These are phyloP conservation scores for Clarias pachynema DNA, from an alignment of 2,797 vertebrate species.

Conservation along the genomic window DNA sequence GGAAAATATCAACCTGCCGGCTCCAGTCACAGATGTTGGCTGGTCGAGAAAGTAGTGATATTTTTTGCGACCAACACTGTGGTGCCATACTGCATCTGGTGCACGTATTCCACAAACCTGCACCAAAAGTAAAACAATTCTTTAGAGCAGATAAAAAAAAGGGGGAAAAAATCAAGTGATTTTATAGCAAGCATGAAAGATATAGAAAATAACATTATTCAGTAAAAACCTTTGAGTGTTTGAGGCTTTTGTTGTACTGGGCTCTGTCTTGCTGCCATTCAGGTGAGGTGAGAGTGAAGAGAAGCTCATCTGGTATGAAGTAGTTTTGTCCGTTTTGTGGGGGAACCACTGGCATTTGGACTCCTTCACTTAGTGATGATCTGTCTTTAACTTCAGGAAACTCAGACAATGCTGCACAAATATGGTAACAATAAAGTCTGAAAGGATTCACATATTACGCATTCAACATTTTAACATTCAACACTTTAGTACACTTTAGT, in stretches of 20 bases:
- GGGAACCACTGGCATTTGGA: constrained; percentile 55
- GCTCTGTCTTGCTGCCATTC: constrained; percentile 61
- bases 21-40: constrained; percentile 80
- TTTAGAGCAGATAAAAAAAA: background rate
- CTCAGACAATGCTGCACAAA: constrained; percentile 43
- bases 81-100: constrained; percentile 82
- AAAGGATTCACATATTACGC: background rate
- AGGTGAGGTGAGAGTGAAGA: constrained; percentile 74
- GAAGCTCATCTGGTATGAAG: constrained; percentile 79
- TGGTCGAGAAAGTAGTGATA: constrained; percentile 83
- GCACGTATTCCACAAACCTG: constrained; percentile 73
- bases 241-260: constrained; percentile 65
- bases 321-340: constrained; percentile 60
- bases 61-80: constrained; percentile 76
- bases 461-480: constrained; percentile 8
- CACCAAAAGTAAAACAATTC: constrained; percentile 21
- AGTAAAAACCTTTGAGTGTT: constrained; percentile 57
- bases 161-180: background rate
- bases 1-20: constrained; percentile 79
- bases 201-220: background rate
- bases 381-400: constrained; percentile 59
- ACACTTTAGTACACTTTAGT: too few species aligned
- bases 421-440: background rate
- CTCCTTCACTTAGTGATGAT: constrained; percentile 23
- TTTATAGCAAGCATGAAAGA: background rate